These are phyloP conservation scores for Ceratothoa steindachneri DNA, from an alignment of 2,888 invertebrate species.

Conservation along the genomic window DNA sequence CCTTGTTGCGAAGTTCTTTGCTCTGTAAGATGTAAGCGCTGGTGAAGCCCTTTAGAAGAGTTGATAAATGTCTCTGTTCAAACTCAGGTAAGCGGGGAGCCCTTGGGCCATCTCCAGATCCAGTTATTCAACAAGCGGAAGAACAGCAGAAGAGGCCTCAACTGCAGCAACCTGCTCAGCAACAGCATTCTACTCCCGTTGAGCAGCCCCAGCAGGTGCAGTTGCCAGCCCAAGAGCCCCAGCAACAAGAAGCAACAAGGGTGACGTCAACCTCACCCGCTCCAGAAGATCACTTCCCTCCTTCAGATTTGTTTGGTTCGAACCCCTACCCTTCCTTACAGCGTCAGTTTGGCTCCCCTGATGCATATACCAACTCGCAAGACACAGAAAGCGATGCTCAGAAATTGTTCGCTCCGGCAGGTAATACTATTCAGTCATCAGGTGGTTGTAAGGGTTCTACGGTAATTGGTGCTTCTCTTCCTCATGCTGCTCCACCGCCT, in stretches of 20 bases:
- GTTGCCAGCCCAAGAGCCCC: conserved; percentile 11
- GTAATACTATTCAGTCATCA: conserved; percentile 49
- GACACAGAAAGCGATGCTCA: conserved; percentile 51
- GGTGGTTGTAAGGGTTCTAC: neutral
- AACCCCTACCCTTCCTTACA: neutral
- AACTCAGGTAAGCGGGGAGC: neutral
- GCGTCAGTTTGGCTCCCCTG: neutral
- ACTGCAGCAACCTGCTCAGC: conserved; percentile 6
- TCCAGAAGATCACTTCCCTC: conserved; percentile 36
- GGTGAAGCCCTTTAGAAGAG: no score
- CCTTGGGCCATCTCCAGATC: neutral
- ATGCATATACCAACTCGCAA: neutral
- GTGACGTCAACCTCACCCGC: conserved; percentile 15
- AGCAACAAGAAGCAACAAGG: conserved; percentile 17
- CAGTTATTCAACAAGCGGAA: conserved; percentile 16
- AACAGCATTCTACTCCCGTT: neutral
- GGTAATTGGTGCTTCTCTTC: neutral
- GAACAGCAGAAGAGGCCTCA: conserved; percentile 8
- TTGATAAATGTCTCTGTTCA: no score
- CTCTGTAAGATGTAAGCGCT: no score
- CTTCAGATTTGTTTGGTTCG: conserved; percentile 38
- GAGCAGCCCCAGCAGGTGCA: conserved; percentile 21
- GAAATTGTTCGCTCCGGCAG: conserved; percentile 63
- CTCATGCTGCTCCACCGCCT: neutral
- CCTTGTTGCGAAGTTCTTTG: no score